Evolutionary conservation across 1,140 invertebrate species (phyloP), one percentile per base, ranked within the genome.

Genomic region (Lasioglossum baleicum): DNA sequence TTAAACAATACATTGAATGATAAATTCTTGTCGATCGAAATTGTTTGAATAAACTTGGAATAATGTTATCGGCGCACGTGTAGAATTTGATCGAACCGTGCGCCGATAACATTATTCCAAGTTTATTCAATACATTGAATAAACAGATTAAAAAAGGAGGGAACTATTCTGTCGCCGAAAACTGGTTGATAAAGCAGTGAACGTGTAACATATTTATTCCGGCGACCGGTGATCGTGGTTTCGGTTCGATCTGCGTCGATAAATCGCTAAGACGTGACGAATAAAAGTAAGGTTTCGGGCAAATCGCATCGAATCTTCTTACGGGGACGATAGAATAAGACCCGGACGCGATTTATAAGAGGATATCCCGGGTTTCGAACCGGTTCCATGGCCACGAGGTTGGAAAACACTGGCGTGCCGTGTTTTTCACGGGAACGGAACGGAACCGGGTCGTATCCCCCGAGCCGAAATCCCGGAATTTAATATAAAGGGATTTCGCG

Each of bases 401-500:
- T 11, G 42, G 42, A 1, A n/a, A 26, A 63, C 42, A 13, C 7
- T 5, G 35, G 5, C 5, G n/a, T 7, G 10, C 15, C 2, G 1
- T 44, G 31, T 15, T 58, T n/a, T 11, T 17, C 40, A 7, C 17
- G 10, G 44, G 44, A 53, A 61, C 51, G n/a, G 31, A 40, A 17
- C 7, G 20, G 20, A 42, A 42, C 13, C 11, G 20, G 42, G 17
- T 31, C 26, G 53, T 8, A 15, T 17, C 15, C 35, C 6, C 15
- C 7, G 51, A 3, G 61, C 22, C 22, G 44, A 67, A 60, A 51
- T 60, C 42, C 26, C 10, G n/a, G 53, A 48, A 60, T 67, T 80
- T 67, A 68, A 68, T 75, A 80, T 67, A 68, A 75, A 66, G 44
- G 72, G 42, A 80, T 66, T 67, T 48, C 63, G 42, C 71, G 44